Evolutionary conservation across 2,797 vertebrate species (phyloP).

Genomic region (Lophius americanus): DNA sequence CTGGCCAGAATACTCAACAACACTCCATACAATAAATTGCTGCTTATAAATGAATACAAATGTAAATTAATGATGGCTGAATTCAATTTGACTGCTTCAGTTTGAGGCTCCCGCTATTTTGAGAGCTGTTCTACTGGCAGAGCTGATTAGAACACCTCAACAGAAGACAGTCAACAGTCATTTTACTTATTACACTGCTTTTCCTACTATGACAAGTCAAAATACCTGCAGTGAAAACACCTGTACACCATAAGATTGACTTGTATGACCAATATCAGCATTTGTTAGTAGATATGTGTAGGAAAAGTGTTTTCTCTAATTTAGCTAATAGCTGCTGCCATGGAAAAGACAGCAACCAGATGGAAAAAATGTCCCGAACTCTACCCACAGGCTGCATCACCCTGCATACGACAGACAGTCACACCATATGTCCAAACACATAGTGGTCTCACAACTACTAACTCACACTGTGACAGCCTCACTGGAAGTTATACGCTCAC

Average conservation of each 20-base stretch:
- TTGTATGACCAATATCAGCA: no score
- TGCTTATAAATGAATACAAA: background rate
- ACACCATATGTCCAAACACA: slow-evolving; percentile 70
- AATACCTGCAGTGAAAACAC: slow-evolving; percentile 12
- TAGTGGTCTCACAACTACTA: slow-evolving; percentile 4
- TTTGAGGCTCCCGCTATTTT: background rate
- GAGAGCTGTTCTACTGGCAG: slow-evolving; percentile 12
- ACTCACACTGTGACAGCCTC: slow-evolving; percentile 9
- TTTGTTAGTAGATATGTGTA: slow-evolving; percentile 7
- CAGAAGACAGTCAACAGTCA: background rate
- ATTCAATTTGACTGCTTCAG: slow-evolving; percentile 13
- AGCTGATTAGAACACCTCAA: slow-evolving; percentile 6
- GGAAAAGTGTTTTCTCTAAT: slow-evolving; percentile 47
- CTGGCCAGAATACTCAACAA: background rate
- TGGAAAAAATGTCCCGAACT: slow-evolving; percentile 71
- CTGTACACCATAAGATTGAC: background rate
- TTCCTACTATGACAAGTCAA: slow-evolving; percentile 1
- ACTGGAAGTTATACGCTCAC: slow-evolving; percentile 13
- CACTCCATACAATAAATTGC: background rate
- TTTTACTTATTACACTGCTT: slow-evolving; percentile 4
- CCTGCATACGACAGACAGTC: slow-evolving; percentile 61
- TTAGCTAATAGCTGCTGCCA: slow-evolving; percentile 52
- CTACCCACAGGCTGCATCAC: slow-evolving; percentile 71
- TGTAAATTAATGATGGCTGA: slow-evolving; percentile 1
- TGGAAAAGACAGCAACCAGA: slow-evolving; percentile 61